phyloP scores from a whole-genome alignment of 2,797 vertebrate species.

The Notamacropus eugenii region DNA sequence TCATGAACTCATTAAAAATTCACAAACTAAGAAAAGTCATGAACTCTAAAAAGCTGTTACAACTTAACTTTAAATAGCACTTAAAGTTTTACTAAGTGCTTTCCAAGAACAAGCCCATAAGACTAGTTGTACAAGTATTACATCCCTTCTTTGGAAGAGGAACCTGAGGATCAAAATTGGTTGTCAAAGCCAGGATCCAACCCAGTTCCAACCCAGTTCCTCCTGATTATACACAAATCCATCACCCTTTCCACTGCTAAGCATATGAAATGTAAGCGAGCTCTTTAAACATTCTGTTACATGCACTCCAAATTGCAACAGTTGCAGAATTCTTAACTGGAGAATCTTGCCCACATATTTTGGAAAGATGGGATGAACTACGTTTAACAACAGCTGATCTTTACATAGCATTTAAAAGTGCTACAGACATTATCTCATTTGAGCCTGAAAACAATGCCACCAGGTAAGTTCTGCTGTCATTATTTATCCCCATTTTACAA shows the following conservation, averaged over 20 bases:
- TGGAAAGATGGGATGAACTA: neutral
- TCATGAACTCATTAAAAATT: neutral
- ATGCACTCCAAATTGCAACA: constrained; percentile 47
- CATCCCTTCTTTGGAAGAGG: neutral
- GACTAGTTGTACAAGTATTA: neutral
- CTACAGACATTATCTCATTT: constrained; percentile 21
- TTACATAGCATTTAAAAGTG: constrained; percentile 27
- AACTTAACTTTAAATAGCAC: neutral
- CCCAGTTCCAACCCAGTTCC: neutral
- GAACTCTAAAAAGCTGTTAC: neutral
- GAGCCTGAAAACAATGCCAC: neutral
- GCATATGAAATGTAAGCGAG: neutral
- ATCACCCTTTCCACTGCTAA: neutral
- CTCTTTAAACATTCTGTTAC: constrained; percentile 26
- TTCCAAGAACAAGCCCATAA: neutral
- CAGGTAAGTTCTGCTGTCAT: neutral
- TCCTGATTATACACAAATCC: neutral
- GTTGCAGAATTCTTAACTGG: constrained; percentile 46
- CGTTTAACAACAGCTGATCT: neutral
- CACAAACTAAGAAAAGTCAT: neutral
- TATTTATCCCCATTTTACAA: neutral
- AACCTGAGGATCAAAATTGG: neutral
- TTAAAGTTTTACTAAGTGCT: neutral
- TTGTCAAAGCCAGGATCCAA: neutral
- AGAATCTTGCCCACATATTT: constrained; percentile 69